These are phyloP conservation scores for Synergus umbraculus DNA, from an alignment of 2,888 invertebrate genomes.

Conservation along the genomic window DNA sequence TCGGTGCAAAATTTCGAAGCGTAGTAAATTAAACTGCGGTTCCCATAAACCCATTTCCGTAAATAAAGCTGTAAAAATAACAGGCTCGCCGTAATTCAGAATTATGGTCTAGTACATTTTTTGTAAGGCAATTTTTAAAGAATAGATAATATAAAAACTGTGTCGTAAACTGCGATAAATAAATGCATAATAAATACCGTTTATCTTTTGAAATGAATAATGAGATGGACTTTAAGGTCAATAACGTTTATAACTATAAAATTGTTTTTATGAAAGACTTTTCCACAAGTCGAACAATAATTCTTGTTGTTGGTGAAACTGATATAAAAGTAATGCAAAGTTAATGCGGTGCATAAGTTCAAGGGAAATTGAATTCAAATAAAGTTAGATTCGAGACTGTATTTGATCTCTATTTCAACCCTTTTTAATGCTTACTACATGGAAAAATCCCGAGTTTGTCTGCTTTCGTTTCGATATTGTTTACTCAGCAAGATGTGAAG, in stretches of 20 bases:
- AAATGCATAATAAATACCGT: too few relatives aligned
- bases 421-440: conserved; percentile 11
- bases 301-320: too few relatives aligned
- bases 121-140: too few relatives aligned
- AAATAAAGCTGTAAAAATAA: not conserved
- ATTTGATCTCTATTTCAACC: conserved; percentile 9
- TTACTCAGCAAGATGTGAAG: conserved; percentile 32
- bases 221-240: too few relatives aligned
- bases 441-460: conserved; percentile 18
- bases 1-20: not conserved
- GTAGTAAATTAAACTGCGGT: conserved; percentile 11
- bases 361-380: conserved; percentile 12
- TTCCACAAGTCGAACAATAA: too few relatives aligned
- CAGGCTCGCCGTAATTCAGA: not conserved
- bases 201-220: too few relatives aligned
- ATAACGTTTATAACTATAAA: too few relatives aligned
- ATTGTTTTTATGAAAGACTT: too few relatives aligned
- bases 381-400: not conserved
- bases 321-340: not conserved
- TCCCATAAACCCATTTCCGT: not conserved
- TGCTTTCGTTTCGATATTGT: conserved; percentile 18
- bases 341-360: not conserved
- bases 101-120: not conserved
- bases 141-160: too few relatives aligned
- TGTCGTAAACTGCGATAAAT: too few relatives aligned